Evolutionary conservation across 2,797 vertebrate genomes (phyloP).

Genomic region (Pterois miles): DNA sequence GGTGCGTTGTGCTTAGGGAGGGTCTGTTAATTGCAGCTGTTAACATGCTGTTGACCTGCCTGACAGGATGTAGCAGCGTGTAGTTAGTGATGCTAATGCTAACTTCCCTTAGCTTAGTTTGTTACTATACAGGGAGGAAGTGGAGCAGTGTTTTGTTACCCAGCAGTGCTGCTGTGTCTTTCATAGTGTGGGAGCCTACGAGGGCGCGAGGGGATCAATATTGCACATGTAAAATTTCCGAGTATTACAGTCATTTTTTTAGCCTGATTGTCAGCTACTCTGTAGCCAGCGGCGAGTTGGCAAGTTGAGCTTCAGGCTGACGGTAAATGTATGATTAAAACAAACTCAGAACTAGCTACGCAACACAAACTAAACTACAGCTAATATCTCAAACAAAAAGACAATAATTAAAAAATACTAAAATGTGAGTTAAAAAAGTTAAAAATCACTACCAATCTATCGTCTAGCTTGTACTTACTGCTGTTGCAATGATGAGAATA

Average conservation of each 20-base stretch:
- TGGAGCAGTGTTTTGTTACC: neutral
- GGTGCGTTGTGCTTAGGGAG: slow-evolving; percentile 36
- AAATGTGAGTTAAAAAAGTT: slow-evolving; percentile 26
- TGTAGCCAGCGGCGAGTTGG: slow-evolving; percentile 22
- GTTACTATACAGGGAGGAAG: neutral
- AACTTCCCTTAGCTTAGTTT: slow-evolving; percentile 14
- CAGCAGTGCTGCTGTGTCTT: too few relatives aligned
- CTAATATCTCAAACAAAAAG: slow-evolving; percentile 16
- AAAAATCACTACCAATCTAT: neutral
- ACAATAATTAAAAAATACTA: neutral
- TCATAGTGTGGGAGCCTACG: neutral
- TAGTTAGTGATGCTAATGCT: slow-evolving; percentile 19
- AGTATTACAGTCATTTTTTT: slow-evolving; percentile 7
- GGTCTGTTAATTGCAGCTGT: neutral
- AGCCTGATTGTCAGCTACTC: slow-evolving; percentile 40
- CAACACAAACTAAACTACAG: slow-evolving; percentile 40
- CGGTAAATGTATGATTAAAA: slow-evolving; percentile 18
- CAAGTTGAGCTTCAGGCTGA: slow-evolving; percentile 40
- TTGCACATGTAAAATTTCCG: slow-evolving; percentile 53
- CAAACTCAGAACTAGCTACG: slow-evolving; percentile 3
- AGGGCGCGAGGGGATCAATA: slow-evolving; percentile 25
- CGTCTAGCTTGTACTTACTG: slow-evolving; percentile 1
- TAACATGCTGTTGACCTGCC: neutral
- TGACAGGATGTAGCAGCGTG: slow-evolving; percentile 1
- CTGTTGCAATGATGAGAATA: neutral